Base-by-base conservation (phyloP, 1,140 invertebrate species). In the Drosophila littoralis region DNA sequence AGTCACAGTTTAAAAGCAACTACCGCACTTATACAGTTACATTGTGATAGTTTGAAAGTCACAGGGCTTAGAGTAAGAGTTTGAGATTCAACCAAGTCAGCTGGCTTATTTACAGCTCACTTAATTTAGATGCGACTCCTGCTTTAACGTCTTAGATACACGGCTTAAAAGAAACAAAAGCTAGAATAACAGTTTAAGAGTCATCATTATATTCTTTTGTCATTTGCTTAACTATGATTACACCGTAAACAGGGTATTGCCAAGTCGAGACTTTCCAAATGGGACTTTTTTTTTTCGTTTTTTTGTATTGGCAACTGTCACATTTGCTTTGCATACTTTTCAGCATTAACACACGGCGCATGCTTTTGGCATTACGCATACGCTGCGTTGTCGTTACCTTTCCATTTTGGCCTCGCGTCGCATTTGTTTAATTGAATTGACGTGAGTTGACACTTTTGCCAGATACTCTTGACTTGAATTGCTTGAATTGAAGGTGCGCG, bases 351-450 rank as follows among this genome's bases (percentile, higher is more conserved):
- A 67, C 51, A 33, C 17, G 38, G 10, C 65, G 58, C 50, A 57
- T 63, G 42, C 68, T 40, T 28, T 28, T 69, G 71, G 77, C 74
- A 59, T 64, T 71, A 48, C 65, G 69, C 75, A 84, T 81, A 75
- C 77, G 66, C 74, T 59, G 45, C 46, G 67, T 42, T 70, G 57
- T 77, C 73, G 45, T 51, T 61, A 43, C 71, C 40, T 60, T 61
- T 12, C 33, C 6, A 32, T 45, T 46, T 61, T 45, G 40, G 54
- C 46, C 63, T 60, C 28, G 51, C 10, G 54, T n/a, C 65, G 73
- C 76, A 76, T 76, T 60, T 73, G 59, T 81, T 80, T 89, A 88
- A 88, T 88, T 88, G 84, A 88, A 88, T 89, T 85, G 77, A 68
- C 54, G 66, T 65, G 74, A 81, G 60, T 65, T 42, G 58, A 35